Evolutionary conservation across 1,140 invertebrate species (phyloP), one percentile per base, ranked within the genome.

Genomic region (Tenebrio molitor): DNA sequence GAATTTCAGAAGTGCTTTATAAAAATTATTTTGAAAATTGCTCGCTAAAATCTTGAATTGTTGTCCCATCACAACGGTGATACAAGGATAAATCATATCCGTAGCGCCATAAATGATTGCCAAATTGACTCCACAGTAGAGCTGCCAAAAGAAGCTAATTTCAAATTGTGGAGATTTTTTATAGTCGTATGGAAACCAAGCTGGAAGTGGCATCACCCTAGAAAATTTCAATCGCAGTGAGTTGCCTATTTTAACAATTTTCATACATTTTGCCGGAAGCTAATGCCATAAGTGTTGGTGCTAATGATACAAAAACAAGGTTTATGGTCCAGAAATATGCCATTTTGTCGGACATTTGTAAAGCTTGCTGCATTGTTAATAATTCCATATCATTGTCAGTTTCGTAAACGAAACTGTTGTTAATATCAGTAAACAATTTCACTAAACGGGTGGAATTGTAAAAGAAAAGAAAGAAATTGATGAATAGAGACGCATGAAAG

Each of bases 1-100:
- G 2, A 12, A n/a, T 12, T 58, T 23, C 3, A 29, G 3, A 16
- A 58, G 23, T 0, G 21, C 12, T 15, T 25, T 58, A 12, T 58
- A 29, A 1, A 58, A 2, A 29, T 25, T 29, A 29, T 58, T 58
- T 29, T 12, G 25, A 17, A 58, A 58, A 29, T 58, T 58, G 15
- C 50, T 29, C 3, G 50, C 21, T 14, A 58, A 29, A 58, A 58
- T 58, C 15, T 58, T 29, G 12, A 58, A 58, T 29, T 58, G 50
- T 58, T 29, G 50, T 1, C 50, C 12, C 21, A 58, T 15, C 0
- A 58, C 7, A 15, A 58, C 15, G 12, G 50, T 1, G 6, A 58
- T 58, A 14, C 50, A 33, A n/a, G 50, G 50, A 58, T 29, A 58
- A 29, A 58, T 17, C n/a, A 58, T 3, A 12, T 58, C 50, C 0